These are phyloP conservation scores for Zaprionus gabonicus DNA, from an alignment of 1,140 invertebrate genomes.

Conservation along the genomic window DNA sequence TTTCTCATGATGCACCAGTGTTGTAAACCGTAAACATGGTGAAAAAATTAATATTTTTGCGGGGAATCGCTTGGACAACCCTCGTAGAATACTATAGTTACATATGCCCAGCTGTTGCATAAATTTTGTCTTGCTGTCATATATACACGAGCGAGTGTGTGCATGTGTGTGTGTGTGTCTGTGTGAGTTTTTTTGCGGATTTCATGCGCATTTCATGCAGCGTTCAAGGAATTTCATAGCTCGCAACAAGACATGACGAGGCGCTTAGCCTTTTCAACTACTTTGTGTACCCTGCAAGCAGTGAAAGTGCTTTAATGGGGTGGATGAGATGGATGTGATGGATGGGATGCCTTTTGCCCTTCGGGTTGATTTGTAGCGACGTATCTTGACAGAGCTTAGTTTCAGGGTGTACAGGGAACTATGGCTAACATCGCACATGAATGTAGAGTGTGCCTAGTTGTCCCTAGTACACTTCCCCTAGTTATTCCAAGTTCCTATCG, in stretches of 20 bases:
- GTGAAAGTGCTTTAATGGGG: not conserved
- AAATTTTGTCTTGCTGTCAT: slow-evolving; percentile 60
- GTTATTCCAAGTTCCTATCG: too few relatives aligned
- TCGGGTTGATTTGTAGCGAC: not conserved
- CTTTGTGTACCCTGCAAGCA: slow-evolving; percentile 24
- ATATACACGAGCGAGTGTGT: slow-evolving; percentile 3
- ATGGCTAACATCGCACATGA: too few relatives aligned
- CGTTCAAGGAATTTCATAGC: slow-evolving; percentile 64
- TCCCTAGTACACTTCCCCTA: too few relatives aligned
- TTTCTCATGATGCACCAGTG: not conserved
- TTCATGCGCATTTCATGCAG: slow-evolving; percentile 71
- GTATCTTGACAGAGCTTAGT: too few relatives aligned
- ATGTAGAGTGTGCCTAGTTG: too few relatives aligned
- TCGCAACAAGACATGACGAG: slow-evolving; percentile 61
- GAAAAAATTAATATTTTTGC: not conserved
- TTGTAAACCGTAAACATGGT: not conserved
- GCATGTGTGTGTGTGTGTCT: slow-evolving; percentile 1
- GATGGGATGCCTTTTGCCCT: not conserved
- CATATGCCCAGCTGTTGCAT: slow-evolving; percentile 72
- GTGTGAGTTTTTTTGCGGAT: slow-evolving; percentile 49
- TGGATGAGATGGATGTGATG: not conserved
- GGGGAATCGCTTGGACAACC: slow-evolving; percentile 21
- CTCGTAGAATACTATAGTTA: slow-evolving; percentile 45
- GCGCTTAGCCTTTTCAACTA: slow-evolving; percentile 36
- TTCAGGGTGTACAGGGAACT: too few relatives aligned